Conservation (phyloP, 1,140 invertebrate species). For the Drosophila funebris region DNA sequence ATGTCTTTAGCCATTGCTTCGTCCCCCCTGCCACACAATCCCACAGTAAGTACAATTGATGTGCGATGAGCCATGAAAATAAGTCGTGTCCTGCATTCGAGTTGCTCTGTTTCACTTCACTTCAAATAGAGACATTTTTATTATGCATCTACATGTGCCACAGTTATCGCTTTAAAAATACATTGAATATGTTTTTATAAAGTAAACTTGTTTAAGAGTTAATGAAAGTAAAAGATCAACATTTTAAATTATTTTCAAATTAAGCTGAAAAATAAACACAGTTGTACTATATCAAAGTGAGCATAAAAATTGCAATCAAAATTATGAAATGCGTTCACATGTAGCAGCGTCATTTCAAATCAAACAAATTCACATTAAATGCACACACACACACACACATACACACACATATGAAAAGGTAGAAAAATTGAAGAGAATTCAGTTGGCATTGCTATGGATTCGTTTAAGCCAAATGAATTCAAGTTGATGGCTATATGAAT, state of each 20-base stretch:
- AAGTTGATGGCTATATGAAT: constrained; percentile 15
- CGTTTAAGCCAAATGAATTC: constrained; percentile 23
- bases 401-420: not conserved
- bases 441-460: constrained; percentile 8
- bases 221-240: not conserved
- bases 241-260: not conserved
- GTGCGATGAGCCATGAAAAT: constrained; percentile 13
- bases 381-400: not conserved
- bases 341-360: not conserved
- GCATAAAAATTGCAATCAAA: constrained; percentile 16
- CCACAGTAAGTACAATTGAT: constrained; percentile 9
- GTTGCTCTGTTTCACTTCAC: not conserved
- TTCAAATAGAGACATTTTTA: not conserved
- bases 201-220: not conserved
- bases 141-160: not conserved
- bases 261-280: not conserved
- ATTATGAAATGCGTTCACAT: constrained; percentile 6
- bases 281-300: not conserved
- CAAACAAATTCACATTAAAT: not conserved
- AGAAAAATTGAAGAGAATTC: not conserved
- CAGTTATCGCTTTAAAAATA: not conserved
- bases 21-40: not conserved
- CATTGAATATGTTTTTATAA: too few relatives aligned
- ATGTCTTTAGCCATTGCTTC: not conserved
- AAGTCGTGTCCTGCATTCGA: constrained; percentile 8